Evolutionary conservation across 2,797 vertebrate genomes (phyloP), one percentile per base, ranked within the genome.

Genomic region (Rhinella marina): DNA sequence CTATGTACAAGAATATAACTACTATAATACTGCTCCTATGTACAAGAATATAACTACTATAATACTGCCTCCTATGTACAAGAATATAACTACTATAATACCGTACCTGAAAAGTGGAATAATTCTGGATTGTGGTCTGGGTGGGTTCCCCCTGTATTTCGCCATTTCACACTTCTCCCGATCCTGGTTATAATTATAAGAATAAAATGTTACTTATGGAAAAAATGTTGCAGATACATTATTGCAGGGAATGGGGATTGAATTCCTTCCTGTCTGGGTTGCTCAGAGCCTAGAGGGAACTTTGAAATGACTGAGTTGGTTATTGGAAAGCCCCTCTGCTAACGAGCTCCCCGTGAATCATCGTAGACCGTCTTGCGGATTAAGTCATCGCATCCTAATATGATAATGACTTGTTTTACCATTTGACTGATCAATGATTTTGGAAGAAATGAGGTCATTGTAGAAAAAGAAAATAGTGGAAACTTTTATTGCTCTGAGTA

Each of bases 21-120:
- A 27, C n/a, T 25, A 66, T 66, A 66, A 66, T 66, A 66, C 64
- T 66, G 11, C 64, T 7, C 17, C 70, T 72, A 9, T 41, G 13
- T 48, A 41, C n/a, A 73, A 73, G 70, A 73, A 68, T 68, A 68
- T 68, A 68, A 68, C n/a, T 68, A 68, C 64, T 64, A 25, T 64
- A 64, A 64, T 64, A 64, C 62, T 64, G 62, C 62, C 59, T 12
- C 23, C 10, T 56, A 56, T 56, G 3, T 41, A 41, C 41, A 41
- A 7, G 41, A 41, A 41, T 41, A 41, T 41, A 41, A 41, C 41
- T 41, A 41, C 41, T 64, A 64, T 64, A 64, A 64, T 64, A 64
- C 62, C 25, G 62, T n/a, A 7, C 9, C 10, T 56, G 3, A 41
- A 41, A 41, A 41, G 41, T 41, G 5, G 4, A 41, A 41, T 41